Base-by-base conservation (phyloP, 2,888 invertebrate genomes). In the Lycophotia porphyrea region DNA sequence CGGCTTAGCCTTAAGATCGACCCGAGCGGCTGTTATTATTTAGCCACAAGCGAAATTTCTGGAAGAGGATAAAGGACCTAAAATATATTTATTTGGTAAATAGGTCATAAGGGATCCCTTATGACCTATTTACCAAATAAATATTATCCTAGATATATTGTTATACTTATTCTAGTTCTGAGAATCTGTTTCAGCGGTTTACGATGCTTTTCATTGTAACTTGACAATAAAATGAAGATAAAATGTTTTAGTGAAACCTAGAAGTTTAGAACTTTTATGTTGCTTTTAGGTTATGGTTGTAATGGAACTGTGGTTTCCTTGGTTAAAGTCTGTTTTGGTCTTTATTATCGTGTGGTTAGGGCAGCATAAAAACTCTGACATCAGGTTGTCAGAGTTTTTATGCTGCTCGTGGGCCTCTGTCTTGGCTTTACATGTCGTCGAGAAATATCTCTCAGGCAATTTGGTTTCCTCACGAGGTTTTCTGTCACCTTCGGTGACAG, bases 111-210 rank as follows among this genome's bases (percentile, higher is more conserved):
- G n/a, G n/a, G n/a, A 68, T 84, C 81, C 63, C 67, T 42, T n/a
- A 58, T 73, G 78, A 78, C 75, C 82, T 75, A 74, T 84, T 78
- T 84, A 71, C 47, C 18, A 71, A 73, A 78, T 84, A 75, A 84
- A 84, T 78, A 84, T 69, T 76, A 69, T 60, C 52, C 31, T 44
- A 52, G 78, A 81, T 84, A 78, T 69, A 81, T 78, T 65, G 64
- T 69, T 73, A 67, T 70, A 34, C 34, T 60, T 60, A 47, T 64
- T 71, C 21, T 75, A 39, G 60, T 66, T 52, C 61, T 55, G 68
- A 27, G 69, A 78, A 81, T 78, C 82, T 49, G 73, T 73, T 77
- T 27, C 52, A 72, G 55, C 58, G 27, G 13, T 69, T 78, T 66
- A 74, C 64, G 80, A 75, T 36, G 44, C n/a, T n/a, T 67, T 73